A percentile compares a stretch with the other conserved stretches of the same genome.
Evolutionary conservation across 2,797 vertebrate species (phyloP).

Genomic region (Mus caroli): DNA sequence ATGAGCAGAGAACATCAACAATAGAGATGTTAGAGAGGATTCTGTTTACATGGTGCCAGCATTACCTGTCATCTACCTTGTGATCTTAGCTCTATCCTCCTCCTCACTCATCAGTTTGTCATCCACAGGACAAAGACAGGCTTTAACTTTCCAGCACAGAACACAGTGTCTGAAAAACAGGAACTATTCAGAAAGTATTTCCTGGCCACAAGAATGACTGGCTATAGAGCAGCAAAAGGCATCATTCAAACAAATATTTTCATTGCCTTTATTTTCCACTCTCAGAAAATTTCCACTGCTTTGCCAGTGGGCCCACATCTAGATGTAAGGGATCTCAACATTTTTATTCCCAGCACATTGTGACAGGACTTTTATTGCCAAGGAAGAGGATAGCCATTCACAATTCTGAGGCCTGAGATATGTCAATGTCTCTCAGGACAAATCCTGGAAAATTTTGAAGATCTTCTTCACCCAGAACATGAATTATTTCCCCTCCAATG

Average conservation of each 20-base stretch:
- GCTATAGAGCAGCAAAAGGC: neutral
- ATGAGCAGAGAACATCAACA: neutral
- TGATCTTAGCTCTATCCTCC: neutral
- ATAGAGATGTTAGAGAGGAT: neutral
- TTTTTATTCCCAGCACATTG: neutral
- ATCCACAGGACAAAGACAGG: neutral
- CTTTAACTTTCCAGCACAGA: neutral
- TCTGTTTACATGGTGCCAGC: neutral
- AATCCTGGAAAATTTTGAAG: neutral
- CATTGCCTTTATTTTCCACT: neutral
- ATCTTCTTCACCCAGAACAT: neutral
- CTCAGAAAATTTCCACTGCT: constrained; percentile 16
- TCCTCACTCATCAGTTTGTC: neutral
- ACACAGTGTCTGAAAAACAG: neutral
- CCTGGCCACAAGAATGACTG: neutral
- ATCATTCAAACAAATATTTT: constrained; percentile 1
- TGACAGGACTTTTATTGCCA: neutral
- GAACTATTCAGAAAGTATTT: constrained; percentile 31
- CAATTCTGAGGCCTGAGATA: neutral
- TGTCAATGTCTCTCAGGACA: neutral
- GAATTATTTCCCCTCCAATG: constrained; percentile 12
- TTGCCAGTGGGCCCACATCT: neutral
- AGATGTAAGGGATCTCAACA: neutral
- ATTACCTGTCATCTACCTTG: neutral
- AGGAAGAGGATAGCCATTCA: neutral